Conservation (phyloP, 2,113 vertebrate genomes). For the Baryphthengus martii region DNA sequence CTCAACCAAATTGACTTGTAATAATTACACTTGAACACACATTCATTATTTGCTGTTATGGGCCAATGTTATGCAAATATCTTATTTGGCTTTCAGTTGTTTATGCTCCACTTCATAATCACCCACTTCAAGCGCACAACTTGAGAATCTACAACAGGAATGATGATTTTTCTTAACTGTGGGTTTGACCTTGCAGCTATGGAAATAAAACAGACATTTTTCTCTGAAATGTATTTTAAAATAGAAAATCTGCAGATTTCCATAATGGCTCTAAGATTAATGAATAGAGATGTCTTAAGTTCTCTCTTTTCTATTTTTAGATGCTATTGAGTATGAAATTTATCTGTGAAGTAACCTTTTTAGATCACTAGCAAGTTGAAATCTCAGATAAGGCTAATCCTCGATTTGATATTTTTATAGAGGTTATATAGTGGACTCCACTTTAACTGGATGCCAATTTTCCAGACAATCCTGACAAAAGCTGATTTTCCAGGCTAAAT, state of each 20-base stretch:
- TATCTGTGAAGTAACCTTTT: neutral
- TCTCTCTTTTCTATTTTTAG: neutral
- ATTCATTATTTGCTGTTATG: neutral
- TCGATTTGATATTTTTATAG: neutral
- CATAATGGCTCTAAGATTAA: neutral
- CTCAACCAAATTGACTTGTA: neutral
- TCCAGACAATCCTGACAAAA: neutral
- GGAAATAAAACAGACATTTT: neutral
- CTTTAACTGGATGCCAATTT: neutral
- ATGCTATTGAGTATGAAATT: neutral
- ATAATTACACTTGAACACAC: neutral
- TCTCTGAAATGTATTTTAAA: neutral
- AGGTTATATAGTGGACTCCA: neutral
- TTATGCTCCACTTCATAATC: rapidly evolving
- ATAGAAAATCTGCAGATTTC: neutral
- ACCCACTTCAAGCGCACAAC: neutral
- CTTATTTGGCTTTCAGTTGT: neutral
- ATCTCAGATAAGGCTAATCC: constrained; percentile 9
- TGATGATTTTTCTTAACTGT: neutral
- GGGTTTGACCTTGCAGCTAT: neutral
- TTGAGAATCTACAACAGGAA: neutral
- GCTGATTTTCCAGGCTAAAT: constrained; percentile 27
- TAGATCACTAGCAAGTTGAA: neutral
- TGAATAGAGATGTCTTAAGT: neutral
- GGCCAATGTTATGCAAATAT: neutral